A percentile compares a stretch with the other conserved stretches of the same genome.
phyloP scores from a whole-genome alignment of 2,113 vertebrate species.

The Pseudopodoces humilis region DNA sequence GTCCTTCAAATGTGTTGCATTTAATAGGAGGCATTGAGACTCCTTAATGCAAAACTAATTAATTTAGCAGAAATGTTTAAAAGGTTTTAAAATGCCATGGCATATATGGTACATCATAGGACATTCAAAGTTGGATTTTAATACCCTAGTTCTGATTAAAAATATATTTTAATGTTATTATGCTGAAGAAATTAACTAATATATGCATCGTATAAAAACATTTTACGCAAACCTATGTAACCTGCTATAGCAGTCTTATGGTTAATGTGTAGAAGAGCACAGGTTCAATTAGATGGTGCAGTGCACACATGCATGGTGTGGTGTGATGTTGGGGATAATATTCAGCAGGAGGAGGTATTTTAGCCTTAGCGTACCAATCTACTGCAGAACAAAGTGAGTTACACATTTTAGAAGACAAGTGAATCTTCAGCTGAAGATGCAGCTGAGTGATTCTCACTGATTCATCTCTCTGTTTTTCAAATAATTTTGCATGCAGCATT shows the following conservation, averaged over 20 bases:
- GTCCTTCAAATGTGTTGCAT: conserved; percentile 77
- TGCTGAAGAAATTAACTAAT: conserved; percentile 72
- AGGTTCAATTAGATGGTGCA: conserved; percentile 55
- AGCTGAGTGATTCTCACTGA: conserved; percentile 51
- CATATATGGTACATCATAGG: conserved; percentile 74
- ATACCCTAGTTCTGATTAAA: conserved; percentile 74
- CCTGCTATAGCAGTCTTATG: conserved; percentile 33
- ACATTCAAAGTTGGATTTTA: conserved; percentile 75
- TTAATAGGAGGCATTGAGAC: conserved; percentile 74
- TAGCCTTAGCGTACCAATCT: background rate
- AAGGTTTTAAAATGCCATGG: conserved; percentile 80
- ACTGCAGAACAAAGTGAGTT: conserved; percentile 41
- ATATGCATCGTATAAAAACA: conserved; percentile 72
- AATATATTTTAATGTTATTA: conserved; percentile 79
- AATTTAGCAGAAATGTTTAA: conserved; percentile 82
- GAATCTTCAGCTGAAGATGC: conserved; percentile 35
- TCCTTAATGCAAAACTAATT: conserved; percentile 78
- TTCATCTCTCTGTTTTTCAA: conserved; percentile 50
- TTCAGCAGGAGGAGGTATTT: background rate
- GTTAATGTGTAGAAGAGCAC: conserved; percentile 22
- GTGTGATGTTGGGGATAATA: conserved; percentile 6
- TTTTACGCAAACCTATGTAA: conserved; percentile 71
- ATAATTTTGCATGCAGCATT: conserved; percentile 63
- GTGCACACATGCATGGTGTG: background rate
- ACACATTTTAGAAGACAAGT: conserved; percentile 36